phyloP scores from a whole-genome alignment of 2,113 vertebrate genomes.

The Varanus salvator region DNA sequence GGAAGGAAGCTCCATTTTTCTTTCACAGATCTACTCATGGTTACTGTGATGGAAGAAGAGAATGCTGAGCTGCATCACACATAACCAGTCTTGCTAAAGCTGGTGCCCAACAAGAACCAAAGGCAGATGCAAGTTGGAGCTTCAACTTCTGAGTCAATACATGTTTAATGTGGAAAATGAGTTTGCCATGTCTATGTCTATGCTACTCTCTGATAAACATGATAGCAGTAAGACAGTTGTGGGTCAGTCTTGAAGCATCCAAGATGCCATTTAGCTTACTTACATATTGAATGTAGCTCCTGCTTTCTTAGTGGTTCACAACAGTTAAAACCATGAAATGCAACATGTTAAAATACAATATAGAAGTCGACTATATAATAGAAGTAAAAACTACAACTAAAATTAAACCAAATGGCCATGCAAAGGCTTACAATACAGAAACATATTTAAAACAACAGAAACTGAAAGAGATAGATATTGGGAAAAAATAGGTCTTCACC shows the following conservation, averaged over 20 bases:
- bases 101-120: background rate
- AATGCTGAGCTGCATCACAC: conserved; percentile 24
- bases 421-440: too few relatives aligned
- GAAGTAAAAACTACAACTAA: too few relatives aligned
- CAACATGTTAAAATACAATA: too few relatives aligned
- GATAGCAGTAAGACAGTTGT: background rate
- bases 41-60: conserved; percentile 1
- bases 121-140: background rate
- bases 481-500: too few relatives aligned
- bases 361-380: too few relatives aligned
- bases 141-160: too few relatives aligned
- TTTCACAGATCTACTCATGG: background rate
- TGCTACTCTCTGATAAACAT: conserved; percentile 12
- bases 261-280: background rate
- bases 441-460: too few relatives aligned
- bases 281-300: too few relatives aligned
- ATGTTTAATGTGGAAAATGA: background rate
- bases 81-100: conserved; percentile 15
- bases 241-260: background rate
- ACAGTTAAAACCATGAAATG: too few relatives aligned
- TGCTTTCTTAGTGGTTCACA: too few relatives aligned
- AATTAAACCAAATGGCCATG: too few relatives aligned
- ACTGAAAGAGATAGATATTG: too few relatives aligned
- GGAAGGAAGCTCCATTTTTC: background rate
- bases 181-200: background rate